Evolutionary conservation across 2,113 vertebrate genomes (phyloP).

Genomic region (Chauna torquata): DNA sequence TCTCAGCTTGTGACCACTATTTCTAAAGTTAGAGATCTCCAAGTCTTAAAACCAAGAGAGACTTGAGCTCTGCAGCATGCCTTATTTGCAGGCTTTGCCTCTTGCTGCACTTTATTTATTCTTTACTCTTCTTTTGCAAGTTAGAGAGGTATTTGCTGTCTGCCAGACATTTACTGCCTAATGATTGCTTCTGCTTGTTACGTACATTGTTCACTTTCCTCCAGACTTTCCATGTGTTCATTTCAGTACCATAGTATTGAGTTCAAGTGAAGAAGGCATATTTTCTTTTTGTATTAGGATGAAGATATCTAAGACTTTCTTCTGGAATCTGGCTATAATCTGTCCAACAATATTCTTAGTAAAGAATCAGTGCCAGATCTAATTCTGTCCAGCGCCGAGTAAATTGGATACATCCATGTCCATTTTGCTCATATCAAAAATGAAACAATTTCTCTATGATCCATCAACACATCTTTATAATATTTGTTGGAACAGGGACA

Average conservation of each 20-base stretch:
- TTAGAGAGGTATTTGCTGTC: neutral
- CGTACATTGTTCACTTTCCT: neutral
- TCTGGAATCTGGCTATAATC: neutral
- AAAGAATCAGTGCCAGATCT: neutral
- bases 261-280: neutral
- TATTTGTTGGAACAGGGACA: neutral
- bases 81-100: neutral
- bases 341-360: neutral
- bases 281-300: neutral
- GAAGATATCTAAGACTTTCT: neutral
- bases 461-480: neutral
- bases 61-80: neutral
- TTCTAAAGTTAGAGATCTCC: slow-evolving; percentile 30
- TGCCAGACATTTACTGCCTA: neutral
- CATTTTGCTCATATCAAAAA: neutral
- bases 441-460: neutral
- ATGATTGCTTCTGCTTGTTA: neutral
- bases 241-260: neutral
- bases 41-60: neutral
- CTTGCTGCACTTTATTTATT: neutral
- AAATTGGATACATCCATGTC: neutral
- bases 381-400: neutral
- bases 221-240: neutral
- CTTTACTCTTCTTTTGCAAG: neutral
- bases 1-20: neutral